These are phyloP conservation scores for Leucophenga montana DNA, from an alignment of 2,888 invertebrate species.

Conservation along the genomic window DNA sequence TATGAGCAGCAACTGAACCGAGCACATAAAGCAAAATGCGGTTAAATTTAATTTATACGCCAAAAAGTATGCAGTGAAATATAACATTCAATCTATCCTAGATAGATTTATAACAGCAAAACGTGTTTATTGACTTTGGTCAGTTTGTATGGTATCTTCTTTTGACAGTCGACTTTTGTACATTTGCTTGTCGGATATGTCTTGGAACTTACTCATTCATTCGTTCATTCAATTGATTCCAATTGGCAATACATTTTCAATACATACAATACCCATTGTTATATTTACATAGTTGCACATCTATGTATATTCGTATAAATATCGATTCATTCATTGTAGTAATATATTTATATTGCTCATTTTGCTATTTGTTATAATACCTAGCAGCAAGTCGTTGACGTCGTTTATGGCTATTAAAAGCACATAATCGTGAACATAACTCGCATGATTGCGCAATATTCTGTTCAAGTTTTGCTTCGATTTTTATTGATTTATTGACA, in stretches of 20 bases:
- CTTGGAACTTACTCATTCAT: too few relatives aligned
- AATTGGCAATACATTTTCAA: too few relatives aligned
- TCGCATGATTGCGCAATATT: conserved; percentile 18
- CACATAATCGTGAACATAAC: background rate
- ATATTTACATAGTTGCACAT: too few relatives aligned
- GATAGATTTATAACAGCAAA: background rate
- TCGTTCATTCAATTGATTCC: too few relatives aligned
- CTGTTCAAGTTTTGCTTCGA: too few relatives aligned
- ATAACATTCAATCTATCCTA: background rate
- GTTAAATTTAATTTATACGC: background rate
- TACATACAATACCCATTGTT: too few relatives aligned
- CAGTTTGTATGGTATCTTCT: background rate
- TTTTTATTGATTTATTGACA: background rate
- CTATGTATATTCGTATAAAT: too few relatives aligned
- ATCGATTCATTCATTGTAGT: too few relatives aligned
- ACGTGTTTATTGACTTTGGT: background rate
- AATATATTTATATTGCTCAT: conserved; percentile 4
- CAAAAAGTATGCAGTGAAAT: background rate
- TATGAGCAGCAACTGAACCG: background rate
- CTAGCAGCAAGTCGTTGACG: too few relatives aligned
- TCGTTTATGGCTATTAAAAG: conserved; percentile 22
- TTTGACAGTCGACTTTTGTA: too few relatives aligned
- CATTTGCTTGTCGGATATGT: too few relatives aligned
- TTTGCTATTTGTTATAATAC: conserved; percentile 1
- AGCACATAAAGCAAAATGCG: background rate